Evolutionary conservation across 2,113 vertebrate species (phyloP), one percentile per base, ranked within the genome.

Genomic region (Okapia johnstoni): DNA sequence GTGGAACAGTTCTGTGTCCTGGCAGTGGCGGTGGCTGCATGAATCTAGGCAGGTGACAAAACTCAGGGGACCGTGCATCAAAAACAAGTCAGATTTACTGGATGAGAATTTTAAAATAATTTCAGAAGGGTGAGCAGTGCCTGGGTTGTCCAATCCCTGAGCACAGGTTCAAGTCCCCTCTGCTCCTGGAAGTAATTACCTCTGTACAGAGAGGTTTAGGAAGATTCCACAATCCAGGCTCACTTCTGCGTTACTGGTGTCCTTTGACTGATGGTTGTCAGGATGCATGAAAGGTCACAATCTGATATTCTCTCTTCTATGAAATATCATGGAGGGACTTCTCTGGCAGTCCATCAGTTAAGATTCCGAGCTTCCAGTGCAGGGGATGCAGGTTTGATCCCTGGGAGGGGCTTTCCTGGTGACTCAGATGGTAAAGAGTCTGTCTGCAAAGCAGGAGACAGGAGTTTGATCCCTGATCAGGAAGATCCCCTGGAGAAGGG

Each of bases 241-340:
- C 19, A 7, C 14, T 7, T 54, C 81, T 5, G 0, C 14, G 19
- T 83, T 4, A 0, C 12, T 5, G 60, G 48, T 76, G 8, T 58
- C 30, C 10, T 40, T 52, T 1, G 5, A 26, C 13, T 14, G 33
- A 30, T 2, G 17, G 14, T 26, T 86, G 48, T 95, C 57, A 17
- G 58, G 94, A 63, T 2, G 19, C 46, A 2, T 21, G 73, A 16
- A 33, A 26, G 36, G n/a, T 40, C 17, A 9, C 0, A 1, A 5
- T 52, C 52, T 81, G 58, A 2, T 43, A 85, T 80, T 91, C 57
- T 97, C 30, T 96, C 86, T 52, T 76, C 13, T 8, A 21, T 84
- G 36, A 84, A 81, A 57, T 43, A 33, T 8, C 2, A 0, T 57
- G 63, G 23, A 76, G 36, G 70, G 36, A 43, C 70, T 43, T 76